These are phyloP conservation scores for Phymatocera aterrima DNA, from an alignment of 2,888 invertebrate genomes.

Conservation along the genomic window DNA sequence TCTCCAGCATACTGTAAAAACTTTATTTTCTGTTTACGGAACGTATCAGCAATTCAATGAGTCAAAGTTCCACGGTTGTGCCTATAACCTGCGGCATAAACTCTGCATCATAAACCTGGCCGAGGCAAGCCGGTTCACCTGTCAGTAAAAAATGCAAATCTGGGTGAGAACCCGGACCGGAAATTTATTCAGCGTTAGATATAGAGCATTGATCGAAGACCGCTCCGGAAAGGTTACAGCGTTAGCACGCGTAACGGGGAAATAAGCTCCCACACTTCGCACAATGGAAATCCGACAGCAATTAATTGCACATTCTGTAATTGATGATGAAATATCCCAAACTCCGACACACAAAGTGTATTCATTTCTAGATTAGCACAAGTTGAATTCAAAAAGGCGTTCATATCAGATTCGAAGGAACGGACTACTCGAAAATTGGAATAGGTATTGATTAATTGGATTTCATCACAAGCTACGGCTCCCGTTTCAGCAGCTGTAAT, in stretches of 20 bases:
- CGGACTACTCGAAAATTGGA: not conserved
- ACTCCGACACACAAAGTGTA: not conserved
- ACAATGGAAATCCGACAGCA: not conserved
- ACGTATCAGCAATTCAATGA: not conserved
- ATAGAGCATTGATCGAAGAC: not conserved
- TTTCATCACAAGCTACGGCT: not conserved
- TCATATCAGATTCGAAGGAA: slow-evolving; percentile 2
- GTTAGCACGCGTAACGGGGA: not conserved
- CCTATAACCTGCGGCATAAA: too few relatives aligned
- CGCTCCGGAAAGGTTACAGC: not conserved
- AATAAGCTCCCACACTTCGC: not conserved
- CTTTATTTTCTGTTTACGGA: not conserved
- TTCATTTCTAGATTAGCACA: not conserved
- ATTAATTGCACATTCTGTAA: not conserved
- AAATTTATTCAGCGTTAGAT: slow-evolving; percentile 14
- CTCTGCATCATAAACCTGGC: not conserved
- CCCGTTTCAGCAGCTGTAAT: not conserved
- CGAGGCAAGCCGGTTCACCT: not conserved
- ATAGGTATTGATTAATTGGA: not conserved
- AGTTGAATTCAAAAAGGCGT: not conserved
- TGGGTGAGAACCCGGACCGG: not conserved
- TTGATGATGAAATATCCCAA: not conserved
- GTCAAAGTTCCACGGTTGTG: not conserved
- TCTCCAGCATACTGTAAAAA: not conserved
- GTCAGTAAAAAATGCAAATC: not conserved